phyloP scores from a whole-genome alignment of 2,888 invertebrate species.

The Chymomyza caudatula region DNA sequence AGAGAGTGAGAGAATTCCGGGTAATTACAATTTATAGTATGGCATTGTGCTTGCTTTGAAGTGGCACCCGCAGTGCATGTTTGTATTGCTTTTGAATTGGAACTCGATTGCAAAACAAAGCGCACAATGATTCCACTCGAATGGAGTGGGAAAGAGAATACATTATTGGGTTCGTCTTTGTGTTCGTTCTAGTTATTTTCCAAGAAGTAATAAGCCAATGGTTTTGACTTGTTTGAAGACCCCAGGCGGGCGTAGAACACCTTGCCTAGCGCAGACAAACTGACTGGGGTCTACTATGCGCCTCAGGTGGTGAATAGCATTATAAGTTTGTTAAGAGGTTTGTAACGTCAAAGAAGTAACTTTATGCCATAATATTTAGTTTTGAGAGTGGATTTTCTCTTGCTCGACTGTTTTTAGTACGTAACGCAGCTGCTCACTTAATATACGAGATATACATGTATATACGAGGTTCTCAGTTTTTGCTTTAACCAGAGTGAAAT shows the following conservation, averaged over 20 bases:
- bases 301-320: not conserved
- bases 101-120: conserved; percentile 66
- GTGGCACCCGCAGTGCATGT: conserved; percentile 67
- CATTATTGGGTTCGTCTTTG: conserved; percentile 1
- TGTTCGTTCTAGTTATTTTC: conserved; percentile 56
- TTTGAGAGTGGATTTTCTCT: not conserved
- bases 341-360: not conserved
- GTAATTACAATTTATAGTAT: conserved; percentile 52
- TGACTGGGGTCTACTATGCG: not conserved
- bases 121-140: conserved; percentile 12
- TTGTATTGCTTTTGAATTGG: conserved; percentile 71
- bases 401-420: too few species aligned
- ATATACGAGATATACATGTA: too few species aligned
- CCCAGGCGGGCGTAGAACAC: conserved; percentile 28
- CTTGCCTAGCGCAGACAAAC: conserved; percentile 36
- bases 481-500: too few species aligned
- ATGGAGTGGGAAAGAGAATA: not conserved
- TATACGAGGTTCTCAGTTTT: too few species aligned
- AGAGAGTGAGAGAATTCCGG: conserved; percentile 59
- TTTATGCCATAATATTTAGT: not conserved
- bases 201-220: conserved; percentile 60
- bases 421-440: too few species aligned
- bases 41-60: conserved; percentile 30
- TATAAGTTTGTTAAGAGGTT: not conserved
- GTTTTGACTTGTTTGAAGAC: not conserved